Evolutionary conservation across 2,888 invertebrate genomes (phyloP).

Genomic region (Bruchidius siliquastri): DNA sequence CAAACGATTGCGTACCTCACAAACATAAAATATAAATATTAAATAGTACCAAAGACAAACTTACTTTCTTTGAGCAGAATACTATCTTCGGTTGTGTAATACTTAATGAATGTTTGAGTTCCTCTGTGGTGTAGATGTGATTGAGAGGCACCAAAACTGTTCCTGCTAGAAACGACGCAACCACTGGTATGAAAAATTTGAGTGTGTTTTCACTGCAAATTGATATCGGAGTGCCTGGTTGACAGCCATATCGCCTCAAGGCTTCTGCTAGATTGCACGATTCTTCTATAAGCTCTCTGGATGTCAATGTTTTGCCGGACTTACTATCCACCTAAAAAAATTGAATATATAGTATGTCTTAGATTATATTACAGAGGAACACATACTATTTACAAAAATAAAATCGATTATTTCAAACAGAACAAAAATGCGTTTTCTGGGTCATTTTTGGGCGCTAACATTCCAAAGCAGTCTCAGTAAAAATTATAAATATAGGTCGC

Average conservation of each 20-base stretch:
- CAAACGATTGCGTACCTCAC: too few species aligned
- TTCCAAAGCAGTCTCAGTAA: too few species aligned
- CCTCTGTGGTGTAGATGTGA: constrained; percentile 19
- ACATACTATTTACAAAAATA: too few species aligned
- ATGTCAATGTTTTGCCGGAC: constrained; percentile 25
- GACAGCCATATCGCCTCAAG: constrained; percentile 24
- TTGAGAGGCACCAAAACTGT: constrained; percentile 31
- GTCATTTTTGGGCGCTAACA: too few species aligned
- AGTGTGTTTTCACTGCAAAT: constrained; percentile 33
- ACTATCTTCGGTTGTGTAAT: constrained; percentile 64
- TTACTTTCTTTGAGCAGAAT: constrained; percentile 57
- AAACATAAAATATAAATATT: neutral
- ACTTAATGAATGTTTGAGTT: constrained; percentile 52
- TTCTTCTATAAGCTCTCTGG: constrained; percentile 22
- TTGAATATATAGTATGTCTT: too few species aligned
- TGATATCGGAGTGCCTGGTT: constrained; percentile 25
- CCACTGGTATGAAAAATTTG: constrained; percentile 29
- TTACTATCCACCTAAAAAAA: constrained; percentile 29
- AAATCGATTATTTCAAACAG: too few species aligned
- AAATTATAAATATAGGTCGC: too few species aligned
- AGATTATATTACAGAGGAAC: too few species aligned
- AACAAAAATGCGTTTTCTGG: too few species aligned
- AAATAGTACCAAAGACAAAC: constrained; percentile 49
- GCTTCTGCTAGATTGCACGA: constrained; percentile 29
- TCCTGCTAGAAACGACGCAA: constrained; percentile 33